Evolutionary conservation across 1,140 invertebrate genomes (phyloP).

Genomic region (Planococcus citri): DNA sequence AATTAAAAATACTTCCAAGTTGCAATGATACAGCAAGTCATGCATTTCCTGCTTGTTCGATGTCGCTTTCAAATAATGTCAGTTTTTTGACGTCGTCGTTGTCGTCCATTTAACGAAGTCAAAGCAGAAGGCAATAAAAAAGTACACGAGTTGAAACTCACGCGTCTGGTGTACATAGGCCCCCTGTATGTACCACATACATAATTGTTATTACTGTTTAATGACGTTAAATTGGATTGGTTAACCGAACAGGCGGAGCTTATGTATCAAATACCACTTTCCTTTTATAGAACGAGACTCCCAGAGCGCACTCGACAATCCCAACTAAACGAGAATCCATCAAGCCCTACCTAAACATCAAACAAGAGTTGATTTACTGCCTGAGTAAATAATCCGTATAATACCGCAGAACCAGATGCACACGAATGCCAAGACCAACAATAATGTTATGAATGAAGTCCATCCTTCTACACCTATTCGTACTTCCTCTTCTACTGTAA

Average conservation of each 20-base stretch:
- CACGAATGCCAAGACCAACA: too few species aligned
- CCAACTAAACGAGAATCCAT: too few species aligned
- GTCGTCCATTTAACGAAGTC: too few species aligned
- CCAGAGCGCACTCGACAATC: neutral
- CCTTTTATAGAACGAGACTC: neutral
- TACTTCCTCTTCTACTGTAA: too few species aligned
- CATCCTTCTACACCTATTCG: too few species aligned
- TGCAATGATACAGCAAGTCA: neutral
- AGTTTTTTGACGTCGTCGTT: too few species aligned
- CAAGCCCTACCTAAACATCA: neutral
- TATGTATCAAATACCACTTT: constrained; percentile 2
- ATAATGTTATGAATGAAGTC: too few species aligned
- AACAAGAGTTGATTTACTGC: too few species aligned
- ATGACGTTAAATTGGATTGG: constrained; percentile 6
- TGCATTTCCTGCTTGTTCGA: neutral
- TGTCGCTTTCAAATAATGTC: neutral
- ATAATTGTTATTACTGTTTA: neutral
- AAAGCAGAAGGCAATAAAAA: neutral
- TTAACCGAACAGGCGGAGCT: neutral
- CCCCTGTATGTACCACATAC: too few species aligned
- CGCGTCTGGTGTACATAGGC: neutral
- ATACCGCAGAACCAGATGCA: too few species aligned
- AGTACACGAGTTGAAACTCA: neutral
- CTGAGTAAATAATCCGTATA: too few species aligned
- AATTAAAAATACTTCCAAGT: neutral